Evolutionary conservation across 2,888 invertebrate species (phyloP).

Genomic region (Brassicogethes aeneus): DNA sequence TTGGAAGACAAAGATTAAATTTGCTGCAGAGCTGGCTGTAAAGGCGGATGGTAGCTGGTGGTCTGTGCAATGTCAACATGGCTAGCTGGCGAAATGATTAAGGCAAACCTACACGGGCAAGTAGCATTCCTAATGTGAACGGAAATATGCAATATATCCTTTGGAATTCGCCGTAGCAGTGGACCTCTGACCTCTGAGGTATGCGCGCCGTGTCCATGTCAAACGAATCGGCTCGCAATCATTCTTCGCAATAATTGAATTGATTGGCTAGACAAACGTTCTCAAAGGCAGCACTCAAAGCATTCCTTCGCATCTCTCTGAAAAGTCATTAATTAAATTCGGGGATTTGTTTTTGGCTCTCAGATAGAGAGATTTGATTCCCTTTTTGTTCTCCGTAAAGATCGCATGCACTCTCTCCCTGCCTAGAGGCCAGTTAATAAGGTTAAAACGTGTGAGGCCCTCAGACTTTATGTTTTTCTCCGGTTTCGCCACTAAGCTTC

Average conservation of each 20-base stretch:
- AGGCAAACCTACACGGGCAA: no score
- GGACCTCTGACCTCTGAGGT: constrained; percentile 14
- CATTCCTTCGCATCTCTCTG: constrained; percentile 39
- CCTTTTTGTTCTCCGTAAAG: constrained; percentile 35
- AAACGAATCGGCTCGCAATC: constrained; percentile 31
- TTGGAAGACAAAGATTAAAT: no score
- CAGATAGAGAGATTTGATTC: constrained; percentile 34
- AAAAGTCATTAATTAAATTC: constrained; percentile 43
- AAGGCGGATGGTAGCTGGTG: no score
- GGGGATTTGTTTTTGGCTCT: constrained; percentile 39
- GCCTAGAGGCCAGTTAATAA: constrained; percentile 32
- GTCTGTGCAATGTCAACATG: no score
- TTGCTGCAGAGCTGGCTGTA: no score
- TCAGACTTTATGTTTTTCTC: constrained; percentile 28
- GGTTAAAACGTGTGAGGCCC: constrained; percentile 32
- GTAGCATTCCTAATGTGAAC: neutral
- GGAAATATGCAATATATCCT: neutral
- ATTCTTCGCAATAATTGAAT: constrained; percentile 40
- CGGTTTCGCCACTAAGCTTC: constrained; percentile 24
- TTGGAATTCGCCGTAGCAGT: neutral
- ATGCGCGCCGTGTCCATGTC: constrained; percentile 33
- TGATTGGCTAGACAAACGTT: constrained; percentile 41
- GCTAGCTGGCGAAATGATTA: no score
- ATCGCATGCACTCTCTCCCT: no score
- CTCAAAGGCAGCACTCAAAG: constrained; percentile 37